Percentiles rank a stretch among this genome's conserved stretches.
These are phyloP conservation scores for Drosophila obscura DNA, from an alignment of 1,140 invertebrate species.

Conservation along the genomic window DNA sequence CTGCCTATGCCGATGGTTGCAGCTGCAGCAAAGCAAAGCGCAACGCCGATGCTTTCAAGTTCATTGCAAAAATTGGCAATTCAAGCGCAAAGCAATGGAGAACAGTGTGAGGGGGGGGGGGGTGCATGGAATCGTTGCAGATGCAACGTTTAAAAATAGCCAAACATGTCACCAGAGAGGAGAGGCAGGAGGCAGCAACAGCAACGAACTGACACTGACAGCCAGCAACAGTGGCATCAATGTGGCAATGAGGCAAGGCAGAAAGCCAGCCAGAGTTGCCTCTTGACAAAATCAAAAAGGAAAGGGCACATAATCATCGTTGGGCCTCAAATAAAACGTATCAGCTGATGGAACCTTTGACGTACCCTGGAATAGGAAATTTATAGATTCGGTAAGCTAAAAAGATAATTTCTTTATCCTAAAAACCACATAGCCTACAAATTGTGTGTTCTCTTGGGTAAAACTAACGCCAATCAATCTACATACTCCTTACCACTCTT, in stretches of 20 bases:
- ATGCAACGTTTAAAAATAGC: conserved; percentile 74
- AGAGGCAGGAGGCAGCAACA: conserved; percentile 8
- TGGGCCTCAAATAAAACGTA: conserved; percentile 4
- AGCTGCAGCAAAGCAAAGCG: conserved; percentile 1
- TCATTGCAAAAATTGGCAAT: conserved; percentile 65
- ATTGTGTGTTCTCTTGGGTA: too few relatives aligned
- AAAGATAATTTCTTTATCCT: too few relatives aligned
- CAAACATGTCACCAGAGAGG: conserved; percentile 66
- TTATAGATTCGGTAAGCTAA: too few relatives aligned
- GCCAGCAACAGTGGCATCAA: conserved; percentile 59
- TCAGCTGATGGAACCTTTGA: background rate
- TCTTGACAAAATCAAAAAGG: too few relatives aligned
- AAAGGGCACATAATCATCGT: too few relatives aligned
- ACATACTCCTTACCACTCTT: too few relatives aligned
- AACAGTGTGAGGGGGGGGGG: background rate
- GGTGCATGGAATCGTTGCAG: conserved; percentile 50
- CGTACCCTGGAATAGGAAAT: too few relatives aligned
- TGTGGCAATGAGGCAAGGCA: conserved; percentile 66
- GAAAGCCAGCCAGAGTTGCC: conserved; percentile 13
- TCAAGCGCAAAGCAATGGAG: conserved; percentile 68
- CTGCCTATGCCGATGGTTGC: conserved; percentile 28
- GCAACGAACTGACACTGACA: conserved; percentile 4
- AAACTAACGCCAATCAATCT: too few relatives aligned
- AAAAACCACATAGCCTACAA: too few relatives aligned
- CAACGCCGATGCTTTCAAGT: conserved; percentile 41